These are phyloP conservation scores for Lucinisca nassula DNA, from an alignment of 2,888 invertebrate genomes.

Conservation along the genomic window DNA sequence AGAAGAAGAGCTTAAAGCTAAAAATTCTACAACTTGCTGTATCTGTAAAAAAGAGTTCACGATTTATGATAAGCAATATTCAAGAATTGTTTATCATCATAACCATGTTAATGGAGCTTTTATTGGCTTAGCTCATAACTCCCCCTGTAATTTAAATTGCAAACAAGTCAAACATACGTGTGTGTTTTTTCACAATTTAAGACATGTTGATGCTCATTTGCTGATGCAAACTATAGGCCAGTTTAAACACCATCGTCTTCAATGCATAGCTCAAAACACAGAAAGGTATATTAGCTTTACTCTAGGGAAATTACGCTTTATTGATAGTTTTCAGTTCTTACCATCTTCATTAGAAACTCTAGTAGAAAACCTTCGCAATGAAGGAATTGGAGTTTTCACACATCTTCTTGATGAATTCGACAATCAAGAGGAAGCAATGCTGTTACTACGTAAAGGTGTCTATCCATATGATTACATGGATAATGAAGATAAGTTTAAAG, in stretches of 20 bases:
- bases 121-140: slow-evolving; percentile 19
- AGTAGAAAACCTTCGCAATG: neutral
- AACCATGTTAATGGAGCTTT: slow-evolving; percentile 17
- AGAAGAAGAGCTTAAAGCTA: neutral
- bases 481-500: neutral
- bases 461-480: slow-evolving; percentile 9
- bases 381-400: neutral
- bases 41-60: slow-evolving; percentile 23
- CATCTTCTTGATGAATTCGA: neutral
- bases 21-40: slow-evolving; percentile 13
- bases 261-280: neutral
- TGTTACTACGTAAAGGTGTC: neutral
- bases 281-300: neutral
- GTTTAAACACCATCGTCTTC: neutral
- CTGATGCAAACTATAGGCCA: neutral
- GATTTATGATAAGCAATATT: slow-evolving; percentile 13
- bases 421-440: neutral
- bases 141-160: neutral
- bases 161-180: neutral
- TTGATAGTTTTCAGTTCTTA: slow-evolving; percentile 1
- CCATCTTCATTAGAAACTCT: neutral
- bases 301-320: neutral
- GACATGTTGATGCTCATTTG: neutral
- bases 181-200: neutral
- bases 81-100: slow-evolving; percentile 6